These are phyloP conservation scores for Metalampra italica DNA, from an alignment of 2,888 invertebrate species.

Conservation along the genomic window DNA sequence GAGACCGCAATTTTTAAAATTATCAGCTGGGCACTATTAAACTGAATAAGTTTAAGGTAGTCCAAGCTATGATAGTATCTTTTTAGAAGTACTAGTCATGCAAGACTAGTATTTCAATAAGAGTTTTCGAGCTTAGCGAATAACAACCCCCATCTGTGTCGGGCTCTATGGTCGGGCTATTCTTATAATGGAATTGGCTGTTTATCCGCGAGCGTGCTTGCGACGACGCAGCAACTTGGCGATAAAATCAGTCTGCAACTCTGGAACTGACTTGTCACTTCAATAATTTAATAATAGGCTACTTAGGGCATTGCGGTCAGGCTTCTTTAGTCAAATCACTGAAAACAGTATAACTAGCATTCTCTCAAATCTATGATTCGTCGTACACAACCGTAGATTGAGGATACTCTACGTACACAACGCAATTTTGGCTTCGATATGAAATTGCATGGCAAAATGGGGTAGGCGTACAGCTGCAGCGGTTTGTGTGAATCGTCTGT, in stretches of 20 bases:
- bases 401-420: no score
- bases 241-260: conserved; percentile 10
- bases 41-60: no score
- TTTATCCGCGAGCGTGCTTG: conserved; percentile 32
- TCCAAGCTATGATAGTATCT: no score
- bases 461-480: no score
- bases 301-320: neutral
- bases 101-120: conserved; percentile 1
- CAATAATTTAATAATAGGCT: neutral
- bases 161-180: no score
- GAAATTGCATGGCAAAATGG: no score
- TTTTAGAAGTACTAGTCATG: neutral
- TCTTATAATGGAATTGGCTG: conserved; percentile 54
- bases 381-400: no score
- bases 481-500: no score
- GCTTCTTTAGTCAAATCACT: no score
- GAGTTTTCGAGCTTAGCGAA: neutral
- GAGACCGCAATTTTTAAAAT: neutral
- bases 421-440: no score
- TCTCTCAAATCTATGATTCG: no score
- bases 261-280: neutral
- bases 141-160: conserved; percentile 34
- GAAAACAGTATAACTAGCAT: neutral
- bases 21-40: no score
- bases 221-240: conserved; percentile 13